phyloP scores from a whole-genome alignment of 2,888 invertebrate species.

The Clepsis dumicolana region DNA sequence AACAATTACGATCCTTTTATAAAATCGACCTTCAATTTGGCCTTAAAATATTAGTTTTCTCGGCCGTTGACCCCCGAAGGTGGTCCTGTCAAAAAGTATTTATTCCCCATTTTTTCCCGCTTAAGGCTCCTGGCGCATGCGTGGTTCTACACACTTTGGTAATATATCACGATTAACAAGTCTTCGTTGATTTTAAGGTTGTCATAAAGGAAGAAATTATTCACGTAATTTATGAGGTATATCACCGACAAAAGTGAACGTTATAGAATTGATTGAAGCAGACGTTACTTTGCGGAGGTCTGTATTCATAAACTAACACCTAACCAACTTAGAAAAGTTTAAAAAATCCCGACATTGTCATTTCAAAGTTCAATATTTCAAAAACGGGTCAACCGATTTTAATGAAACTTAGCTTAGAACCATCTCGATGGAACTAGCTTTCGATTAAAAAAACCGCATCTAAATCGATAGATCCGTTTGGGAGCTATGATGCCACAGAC shows the following conservation, averaged over 20 bases:
- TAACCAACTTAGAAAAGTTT: too few species aligned
- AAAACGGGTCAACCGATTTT: too few species aligned
- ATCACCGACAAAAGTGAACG: not conserved
- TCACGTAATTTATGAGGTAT: not conserved
- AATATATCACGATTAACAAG: not conserved
- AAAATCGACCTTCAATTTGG: conserved; percentile 15
- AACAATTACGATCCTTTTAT: conserved; percentile 19
- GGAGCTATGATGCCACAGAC: too few species aligned
- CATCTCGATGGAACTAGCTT: too few species aligned
- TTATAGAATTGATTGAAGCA: too few species aligned
- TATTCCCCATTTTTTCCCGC: conserved; percentile 49
- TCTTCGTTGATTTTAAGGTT: not conserved
- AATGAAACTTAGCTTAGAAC: too few species aligned
- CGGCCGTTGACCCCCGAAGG: conserved; percentile 58
- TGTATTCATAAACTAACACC: too few species aligned
- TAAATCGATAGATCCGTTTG: too few species aligned
- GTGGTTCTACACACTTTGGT: conserved; percentile 5
- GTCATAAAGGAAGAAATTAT: not conserved
- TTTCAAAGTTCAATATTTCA: too few species aligned
- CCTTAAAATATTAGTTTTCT: conserved; percentile 25
- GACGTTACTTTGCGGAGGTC: too few species aligned
- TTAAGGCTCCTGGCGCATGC: conserved; percentile 17
- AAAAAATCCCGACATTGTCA: too few species aligned
- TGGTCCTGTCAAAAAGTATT: conserved; percentile 59
- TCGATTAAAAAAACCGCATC: too few species aligned